Base-by-base conservation (phyloP, 1,140 invertebrate species). In the Drosophila hydei region DNA sequence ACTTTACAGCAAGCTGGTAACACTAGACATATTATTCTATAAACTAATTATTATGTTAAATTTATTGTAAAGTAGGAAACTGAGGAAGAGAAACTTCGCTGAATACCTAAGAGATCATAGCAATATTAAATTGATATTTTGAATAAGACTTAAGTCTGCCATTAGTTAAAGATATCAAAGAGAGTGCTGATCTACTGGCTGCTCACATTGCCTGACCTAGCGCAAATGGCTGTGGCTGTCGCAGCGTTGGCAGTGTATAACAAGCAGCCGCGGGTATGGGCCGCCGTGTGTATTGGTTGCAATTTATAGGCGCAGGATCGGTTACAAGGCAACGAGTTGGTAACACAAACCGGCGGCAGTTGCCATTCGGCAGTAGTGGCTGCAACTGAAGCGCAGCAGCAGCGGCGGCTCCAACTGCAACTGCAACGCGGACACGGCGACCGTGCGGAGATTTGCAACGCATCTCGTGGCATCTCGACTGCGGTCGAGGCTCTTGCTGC, bases 291-390 rank as follows among this genome's bases (percentile, higher is more conserved):
- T 70, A 77, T 84, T 77, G 77, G 83, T 87, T 87, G 80, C 80
- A 85, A 85, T 85, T 85, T 85, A 85, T 85, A 85, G 81, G 70
- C 80, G 77, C 81, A 85, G 80, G 80, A 85, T 85, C 80, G 70
- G 77, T 85, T 85, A 87, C 80, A 85, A 87, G 81, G 81, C 77
- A 85, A 68, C 81, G 74, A 85, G 80, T 77, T 87, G 81, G 80
- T 87, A 85, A 85, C 74, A 77, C 77, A 85, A 85, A 85, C 80
- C 77, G 81, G 80, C 81, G 73, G 81, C 81, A 81, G 70, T 72
- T 68, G 52, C 52, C 38, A 42, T 36, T 56, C 52, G 52, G 43
- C 45, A 30, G 70, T 58, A n/a, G 51, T 33, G 12, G 19, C 52
- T 5, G 23, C 23, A 27, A 9, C 36, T 16, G 42, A 38, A 14